phyloP scores from a whole-genome alignment of 2,797 vertebrate species.

The Staurois parvus region DNA sequence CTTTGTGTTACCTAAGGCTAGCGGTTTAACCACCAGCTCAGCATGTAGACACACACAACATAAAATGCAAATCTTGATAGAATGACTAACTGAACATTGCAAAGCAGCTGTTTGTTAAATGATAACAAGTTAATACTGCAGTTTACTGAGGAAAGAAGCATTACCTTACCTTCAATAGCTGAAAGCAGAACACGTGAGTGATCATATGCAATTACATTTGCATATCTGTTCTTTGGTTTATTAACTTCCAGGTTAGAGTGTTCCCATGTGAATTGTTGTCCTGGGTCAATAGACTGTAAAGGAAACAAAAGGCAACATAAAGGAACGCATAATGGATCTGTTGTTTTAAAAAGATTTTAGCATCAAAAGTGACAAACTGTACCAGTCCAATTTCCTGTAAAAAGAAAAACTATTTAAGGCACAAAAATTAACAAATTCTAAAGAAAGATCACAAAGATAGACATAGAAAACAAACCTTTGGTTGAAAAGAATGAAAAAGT shows the following conservation, averaged over 20 bases:
- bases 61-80: background rate
- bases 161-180: conserved; percentile 91
- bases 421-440: background rate
- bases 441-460: background rate
- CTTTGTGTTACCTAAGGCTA: background rate
- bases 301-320: conserved; percentile 64
- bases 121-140: background rate
- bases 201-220: conserved; percentile 98
- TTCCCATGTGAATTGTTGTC: conserved; percentile 99
- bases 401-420: background rate
- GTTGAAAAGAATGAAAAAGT: background rate
- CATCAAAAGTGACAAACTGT: background rate
- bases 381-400: background rate
- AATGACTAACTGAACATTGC: background rate
- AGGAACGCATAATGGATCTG: background rate
- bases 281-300: conserved; percentile 94
- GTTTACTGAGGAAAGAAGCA: background rate
- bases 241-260: conserved; percentile 99
- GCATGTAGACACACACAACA: background rate
- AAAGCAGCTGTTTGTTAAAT: conserved; percentile 19
- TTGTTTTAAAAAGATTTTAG: background rate
- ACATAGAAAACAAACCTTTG: background rate
- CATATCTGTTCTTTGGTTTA: conserved; percentile 99
- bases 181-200: conserved; percentile 95
- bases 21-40: background rate